Conservation (phyloP, 2,797 vertebrate genomes). For the Atherinosoma microstoma region DNA sequence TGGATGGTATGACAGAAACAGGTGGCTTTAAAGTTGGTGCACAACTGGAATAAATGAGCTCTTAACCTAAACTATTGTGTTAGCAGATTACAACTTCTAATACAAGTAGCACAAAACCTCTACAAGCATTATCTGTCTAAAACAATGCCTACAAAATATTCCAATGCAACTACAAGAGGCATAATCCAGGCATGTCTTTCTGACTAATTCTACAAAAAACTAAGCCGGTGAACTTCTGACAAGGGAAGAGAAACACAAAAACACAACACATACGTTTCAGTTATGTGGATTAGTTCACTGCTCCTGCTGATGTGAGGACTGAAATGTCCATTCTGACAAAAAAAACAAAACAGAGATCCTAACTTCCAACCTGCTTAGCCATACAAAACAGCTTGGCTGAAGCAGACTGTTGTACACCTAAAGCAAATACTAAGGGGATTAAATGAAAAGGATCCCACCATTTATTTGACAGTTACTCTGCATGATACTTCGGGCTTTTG, state of each 20-base stretch:
- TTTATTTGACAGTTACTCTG: conserved; percentile 16
- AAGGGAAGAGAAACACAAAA: conserved; percentile 21
- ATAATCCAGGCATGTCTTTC: not conserved
- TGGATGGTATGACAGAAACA: not conserved
- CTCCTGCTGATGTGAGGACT: conserved; percentile 15
- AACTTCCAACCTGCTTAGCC: conserved; percentile 6
- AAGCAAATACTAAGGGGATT: conserved; percentile 11
- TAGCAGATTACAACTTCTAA: conserved; percentile 1
- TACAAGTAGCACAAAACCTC: conserved; percentile 8
- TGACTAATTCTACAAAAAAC: conserved; percentile 5
- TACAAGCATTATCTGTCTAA: not conserved
- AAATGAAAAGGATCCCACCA: conserved; percentile 15
- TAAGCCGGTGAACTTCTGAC: not conserved
- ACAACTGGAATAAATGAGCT: conserved; percentile 6
- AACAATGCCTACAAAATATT: conserved; percentile 2
- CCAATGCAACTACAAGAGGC: not conserved
- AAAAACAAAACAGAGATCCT: not conserved
- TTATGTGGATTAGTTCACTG: conserved; percentile 12
- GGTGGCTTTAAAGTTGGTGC: not conserved
- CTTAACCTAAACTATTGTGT: conserved; percentile 9
- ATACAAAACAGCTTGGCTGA: not conserved
- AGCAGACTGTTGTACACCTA: not conserved
- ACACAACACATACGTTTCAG: not conserved
- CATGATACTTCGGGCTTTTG: not conserved
- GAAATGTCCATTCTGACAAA: conserved; percentile 10